Conservation (phyloP, 1,140 invertebrate species). For the Andrena cerasifolii region DNA sequence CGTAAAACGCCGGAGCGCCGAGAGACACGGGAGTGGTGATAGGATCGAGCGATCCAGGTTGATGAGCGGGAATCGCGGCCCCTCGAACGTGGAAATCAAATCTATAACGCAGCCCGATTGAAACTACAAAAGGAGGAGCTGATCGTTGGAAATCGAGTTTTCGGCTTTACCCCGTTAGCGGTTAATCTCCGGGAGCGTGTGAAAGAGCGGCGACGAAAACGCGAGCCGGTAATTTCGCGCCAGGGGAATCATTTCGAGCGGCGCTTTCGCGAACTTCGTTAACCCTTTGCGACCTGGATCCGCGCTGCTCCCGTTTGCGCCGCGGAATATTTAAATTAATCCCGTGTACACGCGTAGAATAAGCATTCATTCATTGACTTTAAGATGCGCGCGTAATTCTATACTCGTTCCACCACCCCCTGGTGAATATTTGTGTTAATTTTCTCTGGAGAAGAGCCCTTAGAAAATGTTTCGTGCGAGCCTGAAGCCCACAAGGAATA, state of each 20-base stretch:
- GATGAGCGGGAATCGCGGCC: constrained; percentile 41
- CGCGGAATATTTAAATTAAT: not conserved
- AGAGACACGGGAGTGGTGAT: not conserved
- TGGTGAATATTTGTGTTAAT: no score
- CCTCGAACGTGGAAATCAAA: constrained; percentile 52
- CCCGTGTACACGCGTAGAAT: no score
- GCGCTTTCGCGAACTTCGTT: constrained; percentile 18
- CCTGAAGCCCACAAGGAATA: no score
- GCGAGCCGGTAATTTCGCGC: not conserved
- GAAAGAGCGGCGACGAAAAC: constrained; percentile 18
- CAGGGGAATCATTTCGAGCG: not conserved
- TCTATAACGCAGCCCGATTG: constrained; percentile 42
- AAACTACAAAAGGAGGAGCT: constrained; percentile 13
- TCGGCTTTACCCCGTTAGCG: constrained; percentile 1
- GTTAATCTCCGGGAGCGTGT: constrained; percentile 21
- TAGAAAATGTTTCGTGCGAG: no score
- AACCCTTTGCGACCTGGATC: not conserved
- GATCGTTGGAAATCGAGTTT: constrained; percentile 24
- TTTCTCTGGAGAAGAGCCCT: no score
- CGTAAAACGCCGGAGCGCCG: constrained; percentile 4
- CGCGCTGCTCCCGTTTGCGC: not conserved
- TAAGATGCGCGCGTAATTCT: not conserved
- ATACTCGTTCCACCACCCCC: not conserved
- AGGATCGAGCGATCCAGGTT: constrained; percentile 43
- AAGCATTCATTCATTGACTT: not conserved